phyloP scores from a whole-genome alignment of 2,888 invertebrate genomes.

The Cheilosia urbana region DNA sequence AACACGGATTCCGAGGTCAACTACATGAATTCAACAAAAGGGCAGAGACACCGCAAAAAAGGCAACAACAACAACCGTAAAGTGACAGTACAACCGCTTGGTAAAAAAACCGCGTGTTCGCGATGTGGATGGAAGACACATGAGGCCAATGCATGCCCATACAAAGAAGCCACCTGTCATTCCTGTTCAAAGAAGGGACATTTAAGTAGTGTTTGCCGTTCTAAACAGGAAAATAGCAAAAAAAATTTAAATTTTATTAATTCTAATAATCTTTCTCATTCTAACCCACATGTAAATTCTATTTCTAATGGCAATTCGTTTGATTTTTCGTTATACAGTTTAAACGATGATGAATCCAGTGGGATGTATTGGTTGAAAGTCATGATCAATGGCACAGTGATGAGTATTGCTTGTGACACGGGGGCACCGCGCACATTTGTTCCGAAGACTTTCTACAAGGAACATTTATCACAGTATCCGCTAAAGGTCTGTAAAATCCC shows the following conservation, averaged over 20 bases:
- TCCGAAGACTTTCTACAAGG: constrained; percentile 23
- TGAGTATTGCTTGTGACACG: constrained; percentile 22
- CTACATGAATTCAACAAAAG: not conserved
- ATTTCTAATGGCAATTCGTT: constrained; percentile 27
- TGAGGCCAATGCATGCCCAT: not conserved
- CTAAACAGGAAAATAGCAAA: not conserved
- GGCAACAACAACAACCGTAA: no score
- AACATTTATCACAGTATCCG: constrained; percentile 18
- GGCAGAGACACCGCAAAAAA: no score
- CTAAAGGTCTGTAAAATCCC: constrained; percentile 10
- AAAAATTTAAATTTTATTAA: constrained; percentile 26
- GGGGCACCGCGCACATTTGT: constrained; percentile 20
- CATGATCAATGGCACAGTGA: not conserved
- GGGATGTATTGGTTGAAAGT: constrained; percentile 28
- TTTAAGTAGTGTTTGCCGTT: constrained; percentile 8
- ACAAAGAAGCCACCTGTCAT: constrained; percentile 13
- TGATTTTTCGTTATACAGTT: constrained; percentile 31
- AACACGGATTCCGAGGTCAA: constrained; percentile 6
- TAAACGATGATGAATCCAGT: constrained; percentile 18
- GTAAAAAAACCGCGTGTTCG: no score
- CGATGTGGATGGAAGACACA: constrained; percentile 36
- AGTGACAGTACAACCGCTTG: no score
- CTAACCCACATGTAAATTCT: constrained; percentile 18
- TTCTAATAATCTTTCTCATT: constrained; percentile 17
- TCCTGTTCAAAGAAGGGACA: constrained; percentile 22